phyloP scores from a whole-genome alignment of 2,113 vertebrate species.

The Laticauda colubrina region DNA sequence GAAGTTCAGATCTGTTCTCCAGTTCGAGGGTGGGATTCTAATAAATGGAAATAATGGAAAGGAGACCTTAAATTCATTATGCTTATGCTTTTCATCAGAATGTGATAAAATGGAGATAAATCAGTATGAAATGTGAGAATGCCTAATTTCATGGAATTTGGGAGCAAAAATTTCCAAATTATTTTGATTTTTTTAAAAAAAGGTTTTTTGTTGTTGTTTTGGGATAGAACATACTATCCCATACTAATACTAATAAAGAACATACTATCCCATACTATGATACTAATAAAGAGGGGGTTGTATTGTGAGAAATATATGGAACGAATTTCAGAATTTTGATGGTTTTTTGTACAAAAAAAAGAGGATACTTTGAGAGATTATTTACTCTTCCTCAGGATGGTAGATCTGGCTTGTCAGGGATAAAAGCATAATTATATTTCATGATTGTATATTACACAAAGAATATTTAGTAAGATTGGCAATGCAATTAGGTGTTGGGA shows the following conservation, averaged over 20 bases:
- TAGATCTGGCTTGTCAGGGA: neutral
- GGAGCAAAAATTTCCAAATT: neutral
- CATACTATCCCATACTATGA: too few relatives aligned
- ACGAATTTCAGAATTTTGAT: neutral
- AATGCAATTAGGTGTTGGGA: neutral
- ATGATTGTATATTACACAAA: neutral
- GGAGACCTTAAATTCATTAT: neutral
- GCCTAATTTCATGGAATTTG: neutral
- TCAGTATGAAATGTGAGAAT: neutral
- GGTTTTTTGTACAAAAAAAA: neutral
- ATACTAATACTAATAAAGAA: too few relatives aligned
- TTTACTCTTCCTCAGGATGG: neutral
- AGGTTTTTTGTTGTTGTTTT: neutral
- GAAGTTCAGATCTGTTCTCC: too few relatives aligned
- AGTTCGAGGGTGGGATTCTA: neutral
- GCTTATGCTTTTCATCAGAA: neutral
- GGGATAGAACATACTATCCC: neutral
- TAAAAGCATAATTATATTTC: neutral
- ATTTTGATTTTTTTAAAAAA: neutral
- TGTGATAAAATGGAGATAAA: neutral
- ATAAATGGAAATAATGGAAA: neutral
- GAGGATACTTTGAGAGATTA: neutral
- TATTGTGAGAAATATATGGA: neutral
- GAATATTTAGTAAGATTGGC: neutral
- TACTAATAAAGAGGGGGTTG: neutral